phyloP scores from a whole-genome alignment of 2,113 vertebrate species.

The Brachypodius melanocephalos region DNA sequence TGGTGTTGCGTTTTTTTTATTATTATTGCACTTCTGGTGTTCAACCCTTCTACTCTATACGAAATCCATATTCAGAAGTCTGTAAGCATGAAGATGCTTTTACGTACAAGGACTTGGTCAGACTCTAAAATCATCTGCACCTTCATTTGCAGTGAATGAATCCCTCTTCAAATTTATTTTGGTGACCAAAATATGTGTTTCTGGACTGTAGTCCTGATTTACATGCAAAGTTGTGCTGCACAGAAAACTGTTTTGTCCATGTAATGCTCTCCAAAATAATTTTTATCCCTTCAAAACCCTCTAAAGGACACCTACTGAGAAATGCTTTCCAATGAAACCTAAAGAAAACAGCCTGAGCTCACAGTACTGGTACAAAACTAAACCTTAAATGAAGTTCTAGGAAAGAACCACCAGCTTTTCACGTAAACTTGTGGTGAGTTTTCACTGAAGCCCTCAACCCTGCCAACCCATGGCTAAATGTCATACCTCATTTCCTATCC shows the following conservation, averaged over 20 bases:
- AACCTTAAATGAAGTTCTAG: not conserved
- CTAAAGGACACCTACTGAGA: not conserved
- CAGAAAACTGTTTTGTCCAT: not conserved
- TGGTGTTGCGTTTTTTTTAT: constrained; percentile 17
- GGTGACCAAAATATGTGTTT: not conserved
- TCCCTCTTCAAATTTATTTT: not conserved
- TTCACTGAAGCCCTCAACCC: not conserved
- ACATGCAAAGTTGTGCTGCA: not conserved
- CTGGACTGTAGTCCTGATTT: not conserved
- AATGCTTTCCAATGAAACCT: not conserved
- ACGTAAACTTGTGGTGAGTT: not conserved
- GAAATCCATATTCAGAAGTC: constrained; percentile 7
- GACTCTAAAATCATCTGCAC: not conserved
- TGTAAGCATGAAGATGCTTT: not conserved
- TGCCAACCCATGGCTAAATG: not conserved
- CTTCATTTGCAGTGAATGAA: not conserved
- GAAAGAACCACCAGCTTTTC: not conserved
- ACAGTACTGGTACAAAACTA: not conserved
- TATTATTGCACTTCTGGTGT: constrained; percentile 51
- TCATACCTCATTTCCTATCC: not conserved
- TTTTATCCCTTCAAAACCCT: not conserved
- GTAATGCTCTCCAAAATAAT: not conserved
- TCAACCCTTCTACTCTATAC: constrained; percentile 16
- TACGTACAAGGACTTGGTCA: not conserved
- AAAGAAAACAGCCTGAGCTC: not conserved